Conservation (phyloP, 2,113 vertebrate genomes). For the Urocolius indicus region DNA sequence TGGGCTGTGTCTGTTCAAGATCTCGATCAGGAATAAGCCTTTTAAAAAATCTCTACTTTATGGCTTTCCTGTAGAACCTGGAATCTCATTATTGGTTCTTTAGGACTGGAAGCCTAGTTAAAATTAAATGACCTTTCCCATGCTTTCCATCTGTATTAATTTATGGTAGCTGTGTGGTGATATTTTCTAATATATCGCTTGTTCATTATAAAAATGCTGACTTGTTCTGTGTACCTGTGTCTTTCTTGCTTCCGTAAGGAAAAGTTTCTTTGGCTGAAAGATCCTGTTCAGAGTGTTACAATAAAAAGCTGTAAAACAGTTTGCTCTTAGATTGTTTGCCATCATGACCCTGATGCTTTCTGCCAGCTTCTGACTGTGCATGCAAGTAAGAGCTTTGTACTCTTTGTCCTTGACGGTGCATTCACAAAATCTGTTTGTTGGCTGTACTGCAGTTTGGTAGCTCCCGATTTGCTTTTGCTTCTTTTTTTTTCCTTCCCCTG, state of each 20-base stretch:
- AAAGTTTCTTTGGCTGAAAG: slow-evolving; percentile 36
- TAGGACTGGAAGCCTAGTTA: not conserved
- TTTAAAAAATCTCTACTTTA: not conserved
- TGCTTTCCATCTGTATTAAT: not conserved
- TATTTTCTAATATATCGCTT: not conserved
- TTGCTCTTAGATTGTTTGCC: slow-evolving; percentile 32
- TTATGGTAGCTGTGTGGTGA: not conserved
- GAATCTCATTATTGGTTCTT: not conserved
- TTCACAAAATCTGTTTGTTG: not conserved
- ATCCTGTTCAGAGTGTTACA: not conserved
- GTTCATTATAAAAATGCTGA: not conserved
- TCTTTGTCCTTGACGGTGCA: slow-evolving; percentile 11
- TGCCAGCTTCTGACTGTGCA: slow-evolving; percentile 46
- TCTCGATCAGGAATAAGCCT: not conserved
- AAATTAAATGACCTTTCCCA: not conserved
- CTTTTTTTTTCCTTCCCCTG: not conserved
- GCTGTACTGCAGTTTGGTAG: not conserved
- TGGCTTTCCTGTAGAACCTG: not conserved
- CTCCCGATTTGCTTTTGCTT: not conserved
- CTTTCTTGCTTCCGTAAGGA: not conserved
- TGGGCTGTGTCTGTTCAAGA: not conserved
- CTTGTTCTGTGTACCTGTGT: not conserved
- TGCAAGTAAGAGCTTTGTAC: slow-evolving; percentile 8
- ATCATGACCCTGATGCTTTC: slow-evolving; percentile 35
- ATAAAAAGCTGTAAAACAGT: slow-evolving; percentile 3